Percentiles rank a stretch among this genome's conserved stretches.
Conservation (phyloP, 1,140 invertebrate genomes). For the Harpegnathos saltator region DNA sequence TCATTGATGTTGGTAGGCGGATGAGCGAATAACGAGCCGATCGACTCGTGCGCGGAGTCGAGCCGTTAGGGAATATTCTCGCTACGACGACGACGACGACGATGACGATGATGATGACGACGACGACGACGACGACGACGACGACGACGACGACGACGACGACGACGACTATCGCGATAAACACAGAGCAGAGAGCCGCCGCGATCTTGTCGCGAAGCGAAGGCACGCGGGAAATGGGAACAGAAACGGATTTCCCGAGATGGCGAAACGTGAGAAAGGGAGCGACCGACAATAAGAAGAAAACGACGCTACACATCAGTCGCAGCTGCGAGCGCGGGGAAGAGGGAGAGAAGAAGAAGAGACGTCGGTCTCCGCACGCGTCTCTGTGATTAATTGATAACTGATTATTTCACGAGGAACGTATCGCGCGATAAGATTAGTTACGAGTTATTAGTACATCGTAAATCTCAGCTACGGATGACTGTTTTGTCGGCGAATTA, state of each 20-base stretch:
- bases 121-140: background rate
- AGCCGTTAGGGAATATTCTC: slow-evolving; percentile 63
- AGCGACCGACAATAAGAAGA: too few relatives aligned
- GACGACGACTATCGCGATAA: too few relatives aligned
- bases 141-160: too few relatives aligned
- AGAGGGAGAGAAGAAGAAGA: too few relatives aligned
- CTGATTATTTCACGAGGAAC: slow-evolving; percentile 14
- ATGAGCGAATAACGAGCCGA: slow-evolving; percentile 48
- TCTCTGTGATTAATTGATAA: slow-evolving; percentile 28
- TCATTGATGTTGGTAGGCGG: slow-evolving; percentile 58
- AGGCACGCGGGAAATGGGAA: slow-evolving; percentile 2
- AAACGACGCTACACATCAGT: too few relatives aligned
- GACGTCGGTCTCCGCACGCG: background rate
- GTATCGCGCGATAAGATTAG: slow-evolving; percentile 1
- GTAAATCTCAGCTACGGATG: slow-evolving; percentile 7
- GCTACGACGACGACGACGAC: slow-evolving; percentile 23
- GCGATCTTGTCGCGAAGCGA: too few relatives aligned
- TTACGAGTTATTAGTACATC: slow-evolving; percentile 24
- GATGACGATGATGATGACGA: background rate
- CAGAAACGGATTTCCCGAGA: too few relatives aligned
- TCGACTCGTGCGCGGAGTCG: slow-evolving; percentile 29
- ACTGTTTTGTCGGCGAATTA: slow-evolving; percentile 10
- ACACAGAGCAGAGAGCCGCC: too few relatives aligned
- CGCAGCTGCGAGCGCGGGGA: too few relatives aligned
- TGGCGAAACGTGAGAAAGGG: too few relatives aligned